Evolutionary conservation across 2,797 vertebrate species (phyloP).

Genomic region (Notolabrus celidotus): DNA sequence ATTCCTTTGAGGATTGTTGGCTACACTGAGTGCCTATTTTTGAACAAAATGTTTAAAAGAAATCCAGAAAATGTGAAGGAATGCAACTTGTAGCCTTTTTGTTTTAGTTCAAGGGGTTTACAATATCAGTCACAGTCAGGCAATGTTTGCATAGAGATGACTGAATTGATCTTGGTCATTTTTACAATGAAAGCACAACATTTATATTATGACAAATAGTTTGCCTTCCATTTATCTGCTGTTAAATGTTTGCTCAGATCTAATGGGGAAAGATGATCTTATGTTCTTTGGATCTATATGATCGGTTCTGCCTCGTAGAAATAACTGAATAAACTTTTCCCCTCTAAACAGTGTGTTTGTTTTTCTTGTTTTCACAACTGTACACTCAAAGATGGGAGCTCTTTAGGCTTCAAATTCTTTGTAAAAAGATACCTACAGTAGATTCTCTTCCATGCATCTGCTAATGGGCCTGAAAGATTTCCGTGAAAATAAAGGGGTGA

Average conservation of each 20-base stretch:
- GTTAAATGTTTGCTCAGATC: constrained; percentile 43
- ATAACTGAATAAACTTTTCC: constrained; percentile 67
- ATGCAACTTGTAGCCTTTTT: constrained; percentile 38
- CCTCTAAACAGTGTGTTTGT: not conserved
- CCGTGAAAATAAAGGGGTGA: too few relatives aligned
- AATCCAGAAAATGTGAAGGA: constrained; percentile 37
- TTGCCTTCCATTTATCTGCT: constrained; percentile 43
- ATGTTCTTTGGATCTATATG: constrained; percentile 32
- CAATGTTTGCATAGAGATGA: constrained; percentile 24
- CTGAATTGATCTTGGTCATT: constrained; percentile 29
- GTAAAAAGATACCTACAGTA: too few relatives aligned
- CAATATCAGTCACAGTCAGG: constrained; percentile 1
- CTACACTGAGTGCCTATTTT: constrained; percentile 57
- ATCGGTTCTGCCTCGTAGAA: constrained; percentile 67
- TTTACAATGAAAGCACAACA: constrained; percentile 73
- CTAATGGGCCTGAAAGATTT: too few relatives aligned
- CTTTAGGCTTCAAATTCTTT: too few relatives aligned
- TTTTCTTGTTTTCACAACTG: too few relatives aligned
- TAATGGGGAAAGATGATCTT: constrained; percentile 15
- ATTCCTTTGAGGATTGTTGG: constrained; percentile 12
- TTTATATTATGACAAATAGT: constrained; percentile 10
- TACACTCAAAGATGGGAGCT: too few relatives aligned
- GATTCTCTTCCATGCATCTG: too few relatives aligned
- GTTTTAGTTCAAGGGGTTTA: not conserved
- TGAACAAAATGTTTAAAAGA: constrained; percentile 35